Percentiles rank a stretch among this genome's conserved stretches.
phyloP scores from a whole-genome alignment of 2,888 invertebrate genomes.

The Pandemis heparana region DNA sequence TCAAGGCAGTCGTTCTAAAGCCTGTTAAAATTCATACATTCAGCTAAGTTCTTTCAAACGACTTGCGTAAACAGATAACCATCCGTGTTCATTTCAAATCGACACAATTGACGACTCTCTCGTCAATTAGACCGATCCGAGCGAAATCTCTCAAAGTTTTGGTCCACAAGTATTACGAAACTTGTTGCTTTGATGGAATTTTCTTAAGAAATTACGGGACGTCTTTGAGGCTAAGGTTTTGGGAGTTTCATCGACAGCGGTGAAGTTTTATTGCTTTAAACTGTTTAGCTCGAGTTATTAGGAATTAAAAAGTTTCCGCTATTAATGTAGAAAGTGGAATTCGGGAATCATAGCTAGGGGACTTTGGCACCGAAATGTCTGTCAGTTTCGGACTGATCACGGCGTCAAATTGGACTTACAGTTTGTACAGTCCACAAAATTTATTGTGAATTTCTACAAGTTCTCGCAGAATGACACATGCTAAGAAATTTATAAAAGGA shows the following conservation, averaged over 20 bases:
- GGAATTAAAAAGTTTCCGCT: constrained; percentile 18
- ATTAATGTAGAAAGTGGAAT: constrained; percentile 11
- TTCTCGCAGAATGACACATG: too few species aligned
- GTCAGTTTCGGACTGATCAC: background rate
- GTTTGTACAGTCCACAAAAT: too few species aligned
- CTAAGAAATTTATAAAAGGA: background rate
- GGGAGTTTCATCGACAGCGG: constrained; percentile 36
- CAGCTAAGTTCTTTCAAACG: background rate
- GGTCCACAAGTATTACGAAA: constrained; percentile 29
- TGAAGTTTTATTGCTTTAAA: constrained; percentile 35
- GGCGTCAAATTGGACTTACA: too few species aligned
- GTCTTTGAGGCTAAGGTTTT: constrained; percentile 30
- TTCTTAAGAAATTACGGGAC: constrained; percentile 34
- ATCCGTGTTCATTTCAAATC: constrained; percentile 9
- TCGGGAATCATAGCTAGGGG: constrained; percentile 9
- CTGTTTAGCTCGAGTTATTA: constrained; percentile 30
- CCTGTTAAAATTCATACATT: background rate
- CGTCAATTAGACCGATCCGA: constrained; percentile 33
- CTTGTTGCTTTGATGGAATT: constrained; percentile 42
- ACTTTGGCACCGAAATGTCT: background rate
- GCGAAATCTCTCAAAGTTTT: constrained; percentile 24
- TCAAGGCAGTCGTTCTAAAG: too few species aligned
- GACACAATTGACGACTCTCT: constrained; percentile 12
- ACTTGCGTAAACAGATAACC: constrained; percentile 4
- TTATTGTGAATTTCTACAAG: too few species aligned